These are phyloP conservation scores for Brachyopa scutellaris DNA, from an alignment of 2,888 invertebrate species.

Conservation along the genomic window DNA sequence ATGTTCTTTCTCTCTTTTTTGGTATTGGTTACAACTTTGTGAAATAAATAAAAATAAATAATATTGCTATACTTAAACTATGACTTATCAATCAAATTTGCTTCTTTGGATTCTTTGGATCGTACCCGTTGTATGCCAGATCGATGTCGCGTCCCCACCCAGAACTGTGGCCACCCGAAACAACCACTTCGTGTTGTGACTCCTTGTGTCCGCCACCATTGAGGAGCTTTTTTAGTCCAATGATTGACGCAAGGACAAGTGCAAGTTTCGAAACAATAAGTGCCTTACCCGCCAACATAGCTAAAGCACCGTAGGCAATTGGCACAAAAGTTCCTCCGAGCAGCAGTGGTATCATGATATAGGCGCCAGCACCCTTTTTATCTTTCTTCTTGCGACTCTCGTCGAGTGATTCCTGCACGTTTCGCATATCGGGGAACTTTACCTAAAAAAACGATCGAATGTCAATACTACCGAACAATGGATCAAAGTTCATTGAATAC, in stretches of 20 bases:
- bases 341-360: conserved; percentile 90
- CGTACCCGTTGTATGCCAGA: conserved; percentile 84
- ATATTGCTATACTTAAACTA: neutral
- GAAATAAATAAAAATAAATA: conserved; percentile 46
- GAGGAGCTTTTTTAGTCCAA: conserved; percentile 92
- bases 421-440: conserved; percentile 88
- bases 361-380: conserved; percentile 86
- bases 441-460: conserved; percentile 83
- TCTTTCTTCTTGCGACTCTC: conserved; percentile 86
- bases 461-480: neutral
- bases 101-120: conserved; percentile 80
- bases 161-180: conserved; percentile 86
- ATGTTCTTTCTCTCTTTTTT: conserved; percentile 32
- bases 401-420: conserved; percentile 84
- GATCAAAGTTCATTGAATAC: conserved; percentile 80
- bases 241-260: conserved; percentile 90
- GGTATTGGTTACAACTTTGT: conserved; percentile 58
- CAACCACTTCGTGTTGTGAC: conserved; percentile 88
- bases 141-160: conserved; percentile 89
- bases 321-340: conserved; percentile 92
- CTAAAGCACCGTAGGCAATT: conserved; percentile 90
- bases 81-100: conserved; percentile 43
- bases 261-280: conserved; percentile 92
- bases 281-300: conserved; percentile 92
- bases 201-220: conserved; percentile 86